Percentiles rank a stretch among this genome's conserved stretches.
Evolutionary conservation across 2,113 vertebrate species (phyloP).

Genomic region (Colossoma macropomum): DNA sequence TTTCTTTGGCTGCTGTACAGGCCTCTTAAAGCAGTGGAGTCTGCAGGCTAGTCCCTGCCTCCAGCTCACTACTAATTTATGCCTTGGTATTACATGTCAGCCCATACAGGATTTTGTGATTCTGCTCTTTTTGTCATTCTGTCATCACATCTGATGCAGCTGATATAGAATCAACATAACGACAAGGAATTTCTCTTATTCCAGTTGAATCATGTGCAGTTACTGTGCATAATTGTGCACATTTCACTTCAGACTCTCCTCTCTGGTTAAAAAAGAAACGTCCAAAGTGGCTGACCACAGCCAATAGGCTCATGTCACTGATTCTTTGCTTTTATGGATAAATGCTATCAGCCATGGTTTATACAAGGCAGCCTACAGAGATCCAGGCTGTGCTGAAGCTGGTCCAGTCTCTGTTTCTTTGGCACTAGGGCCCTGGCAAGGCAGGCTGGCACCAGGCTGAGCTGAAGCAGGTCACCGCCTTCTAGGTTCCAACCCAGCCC

Average conservation of each 20-base stretch:
- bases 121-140: not conserved
- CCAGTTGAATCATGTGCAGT: not conserved
- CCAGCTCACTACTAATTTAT: not conserved
- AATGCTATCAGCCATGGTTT: not conserved
- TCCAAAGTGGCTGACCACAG: not conserved
- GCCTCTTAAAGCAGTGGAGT: constrained; percentile 48
- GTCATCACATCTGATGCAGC: not conserved
- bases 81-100: no score
- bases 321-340: not conserved
- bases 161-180: not conserved
- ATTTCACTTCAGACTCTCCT: not conserved
- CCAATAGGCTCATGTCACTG: constrained; percentile 1
- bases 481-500: constrained; percentile 58
- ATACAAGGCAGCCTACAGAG: constrained; percentile 3
- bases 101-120: not conserved
- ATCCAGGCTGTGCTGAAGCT: not conserved
- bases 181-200: not conserved
- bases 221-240: no score
- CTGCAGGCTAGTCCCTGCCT: not conserved
- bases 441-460: constrained; percentile 47
- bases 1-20: constrained; percentile 53
- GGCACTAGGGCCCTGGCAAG: not conserved
- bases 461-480: constrained; percentile 73
- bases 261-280: not conserved
- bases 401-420: not conserved